phyloP scores from a whole-genome alignment of 2,113 vertebrate genomes.

The Glaucomys volans region DNA sequence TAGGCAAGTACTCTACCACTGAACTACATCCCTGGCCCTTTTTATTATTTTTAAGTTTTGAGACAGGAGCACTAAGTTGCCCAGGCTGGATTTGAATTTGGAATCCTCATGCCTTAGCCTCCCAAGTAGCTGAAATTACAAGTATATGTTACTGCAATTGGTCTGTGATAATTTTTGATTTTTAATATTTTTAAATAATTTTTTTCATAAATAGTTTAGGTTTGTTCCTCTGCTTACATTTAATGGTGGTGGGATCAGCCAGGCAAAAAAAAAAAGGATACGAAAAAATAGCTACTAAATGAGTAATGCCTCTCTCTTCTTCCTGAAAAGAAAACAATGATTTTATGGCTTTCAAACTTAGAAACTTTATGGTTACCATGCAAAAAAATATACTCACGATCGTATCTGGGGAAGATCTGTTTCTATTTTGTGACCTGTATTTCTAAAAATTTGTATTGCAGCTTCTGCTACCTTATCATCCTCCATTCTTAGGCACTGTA shows the following conservation, averaged over 20 bases:
- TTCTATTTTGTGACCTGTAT: conserved; percentile 99
- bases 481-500: conserved; percentile 99
- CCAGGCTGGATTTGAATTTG: neutral
- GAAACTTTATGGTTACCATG: neutral
- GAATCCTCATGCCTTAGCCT: neutral
- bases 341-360: neutral
- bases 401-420: conserved; percentile 97
- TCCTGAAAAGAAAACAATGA: conserved; percentile 27
- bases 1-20: too few relatives aligned
- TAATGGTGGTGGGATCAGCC: neutral
- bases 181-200: conserved; percentile 2
- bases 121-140: neutral
- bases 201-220: neutral
- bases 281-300: neutral
- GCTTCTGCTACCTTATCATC: conserved; percentile 99
- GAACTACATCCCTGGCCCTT: too few relatives aligned
- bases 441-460: conserved; percentile 99
- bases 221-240: neutral
- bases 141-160: too few relatives aligned
- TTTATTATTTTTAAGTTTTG: neutral
- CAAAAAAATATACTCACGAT: conserved; percentile 91
- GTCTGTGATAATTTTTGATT: neutral
- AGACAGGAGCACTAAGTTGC: neutral
- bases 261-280: conserved; percentile 20
- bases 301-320: neutral